These are phyloP conservation scores for Dasypogon diadema DNA, from an alignment of 2,888 invertebrate species.

Conservation along the genomic window DNA sequence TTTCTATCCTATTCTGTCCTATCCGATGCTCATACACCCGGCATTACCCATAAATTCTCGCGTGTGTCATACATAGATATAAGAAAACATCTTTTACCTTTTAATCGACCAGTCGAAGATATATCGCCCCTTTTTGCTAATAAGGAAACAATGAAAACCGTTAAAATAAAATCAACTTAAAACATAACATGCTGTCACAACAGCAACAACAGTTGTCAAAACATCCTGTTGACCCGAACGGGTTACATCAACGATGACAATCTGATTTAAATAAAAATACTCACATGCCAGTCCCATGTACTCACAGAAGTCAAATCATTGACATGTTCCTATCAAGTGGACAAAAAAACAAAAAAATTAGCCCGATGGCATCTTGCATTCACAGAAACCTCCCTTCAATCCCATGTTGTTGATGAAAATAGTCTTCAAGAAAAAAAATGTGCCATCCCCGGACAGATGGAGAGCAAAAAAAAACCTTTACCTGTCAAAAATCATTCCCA, in stretches of 20 bases:
- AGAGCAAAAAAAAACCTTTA: conserved; percentile 9
- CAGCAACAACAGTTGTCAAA: conserved; percentile 13
- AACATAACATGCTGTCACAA: neutral
- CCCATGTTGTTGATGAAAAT: neutral
- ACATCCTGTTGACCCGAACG: conserved; percentile 30
- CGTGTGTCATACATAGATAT: no score
- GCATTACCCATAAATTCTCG: no score
- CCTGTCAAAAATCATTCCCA: conserved; percentile 25
- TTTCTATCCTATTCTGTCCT: no score
- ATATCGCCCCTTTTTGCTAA: no score
- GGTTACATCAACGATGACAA: neutral
- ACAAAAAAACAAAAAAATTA: conserved; percentile 16
- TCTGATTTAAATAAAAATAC: conserved; percentile 32
- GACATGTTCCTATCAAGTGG: conserved; percentile 12
- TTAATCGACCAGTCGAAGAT: no score
- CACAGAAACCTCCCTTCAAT: neutral
- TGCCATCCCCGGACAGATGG: neutral
- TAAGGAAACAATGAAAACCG: no score
- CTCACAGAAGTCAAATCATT: conserved; percentile 20
- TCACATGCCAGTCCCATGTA: conserved; percentile 2
- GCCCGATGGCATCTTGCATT: neutral
- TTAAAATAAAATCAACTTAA: neutral
- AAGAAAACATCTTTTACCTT: no score
- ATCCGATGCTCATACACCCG: no score
- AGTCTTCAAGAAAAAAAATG: conserved; percentile 1